Percentiles rank a stretch among this genome's conserved stretches.
These are phyloP conservation scores for Falco punctatus DNA, from an alignment of 2,113 vertebrate genomes.

Conservation along the genomic window DNA sequence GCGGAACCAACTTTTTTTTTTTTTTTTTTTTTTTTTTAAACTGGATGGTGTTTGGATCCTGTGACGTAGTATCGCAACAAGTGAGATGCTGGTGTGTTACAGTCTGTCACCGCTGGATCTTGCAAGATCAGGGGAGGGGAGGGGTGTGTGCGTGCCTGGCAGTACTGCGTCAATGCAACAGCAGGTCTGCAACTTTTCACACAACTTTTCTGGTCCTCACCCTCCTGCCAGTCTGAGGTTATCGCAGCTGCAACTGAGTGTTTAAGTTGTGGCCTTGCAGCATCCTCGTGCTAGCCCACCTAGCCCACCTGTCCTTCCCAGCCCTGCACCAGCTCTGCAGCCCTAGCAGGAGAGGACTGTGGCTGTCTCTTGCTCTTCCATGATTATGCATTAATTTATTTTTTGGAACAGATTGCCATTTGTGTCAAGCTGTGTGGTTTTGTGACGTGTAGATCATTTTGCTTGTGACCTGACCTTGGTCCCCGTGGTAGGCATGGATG, in stretches of 20 bases:
- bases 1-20: not conserved
- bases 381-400: not conserved
- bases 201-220: not conserved
- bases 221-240: not conserved
- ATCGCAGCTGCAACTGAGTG: not conserved
- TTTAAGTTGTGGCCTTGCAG: not conserved
- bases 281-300: not conserved
- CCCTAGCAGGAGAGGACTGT: not conserved
- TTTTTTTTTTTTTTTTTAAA: not conserved
- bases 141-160: not conserved
- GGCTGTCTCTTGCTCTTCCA: not conserved
- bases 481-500: not conserved
- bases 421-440: slow-evolving; percentile 54
- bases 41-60: not conserved
- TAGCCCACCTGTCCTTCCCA: not conserved
- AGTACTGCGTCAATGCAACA: not conserved
- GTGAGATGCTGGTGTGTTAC: not conserved
- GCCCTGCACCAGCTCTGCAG: not conserved
- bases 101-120: not conserved
- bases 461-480: slow-evolving; percentile 17
- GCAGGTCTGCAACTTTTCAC: not conserved
- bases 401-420: slow-evolving; percentile 33
- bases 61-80: slow-evolving; percentile 48
- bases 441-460: slow-evolving; percentile 15
- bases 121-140: not conserved